A percentile compares a stretch with the other conserved stretches of the same genome.
Conservation (phyloP, 2,888 invertebrate species). For the Volucella zonaria region DNA sequence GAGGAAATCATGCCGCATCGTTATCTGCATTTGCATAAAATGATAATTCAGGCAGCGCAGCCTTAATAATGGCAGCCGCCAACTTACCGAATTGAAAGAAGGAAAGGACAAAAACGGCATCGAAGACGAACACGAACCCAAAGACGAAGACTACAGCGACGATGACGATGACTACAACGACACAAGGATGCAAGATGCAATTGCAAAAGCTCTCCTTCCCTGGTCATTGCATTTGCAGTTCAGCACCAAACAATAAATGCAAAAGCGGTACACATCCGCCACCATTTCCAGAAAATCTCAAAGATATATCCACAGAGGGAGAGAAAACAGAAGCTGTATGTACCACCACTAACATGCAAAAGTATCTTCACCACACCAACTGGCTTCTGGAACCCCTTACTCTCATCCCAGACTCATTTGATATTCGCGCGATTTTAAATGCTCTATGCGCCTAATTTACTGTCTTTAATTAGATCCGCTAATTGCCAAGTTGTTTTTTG, state of each 20-base stretch:
- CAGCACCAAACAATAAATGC: constrained; percentile 57
- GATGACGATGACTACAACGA: constrained; percentile 30
- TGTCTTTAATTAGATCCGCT: constrained; percentile 78
- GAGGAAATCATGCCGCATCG: constrained; percentile 73
- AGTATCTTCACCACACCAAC: constrained; percentile 12
- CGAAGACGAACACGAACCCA: constrained; percentile 16
- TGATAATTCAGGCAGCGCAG: constrained; percentile 75
- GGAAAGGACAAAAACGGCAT: constrained; percentile 21
- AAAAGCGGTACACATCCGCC: constrained; percentile 61
- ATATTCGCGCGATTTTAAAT: constrained; percentile 72
- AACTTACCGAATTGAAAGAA: constrained; percentile 58
- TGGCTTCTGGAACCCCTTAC: neutral
- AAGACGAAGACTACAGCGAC: constrained; percentile 30
- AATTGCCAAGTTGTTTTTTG: constrained; percentile 78
- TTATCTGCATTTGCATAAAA: constrained; percentile 77
- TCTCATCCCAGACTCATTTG: constrained; percentile 37
- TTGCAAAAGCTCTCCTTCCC: constrained; percentile 19
- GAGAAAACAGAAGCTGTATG: no score
- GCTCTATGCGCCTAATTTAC: constrained; percentile 76
- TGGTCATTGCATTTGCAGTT: constrained; percentile 34
- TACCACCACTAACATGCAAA: neutral
- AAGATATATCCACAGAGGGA: constrained; percentile 14
- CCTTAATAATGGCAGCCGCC: constrained; percentile 61
- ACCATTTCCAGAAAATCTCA: constrained; percentile 49
- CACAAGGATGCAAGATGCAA: constrained; percentile 65